Percentiles rank a stretch among this genome's conserved stretches.
phyloP scores from a whole-genome alignment of 2,888 invertebrate genomes.

The Zaprionus obscuricornis region DNA sequence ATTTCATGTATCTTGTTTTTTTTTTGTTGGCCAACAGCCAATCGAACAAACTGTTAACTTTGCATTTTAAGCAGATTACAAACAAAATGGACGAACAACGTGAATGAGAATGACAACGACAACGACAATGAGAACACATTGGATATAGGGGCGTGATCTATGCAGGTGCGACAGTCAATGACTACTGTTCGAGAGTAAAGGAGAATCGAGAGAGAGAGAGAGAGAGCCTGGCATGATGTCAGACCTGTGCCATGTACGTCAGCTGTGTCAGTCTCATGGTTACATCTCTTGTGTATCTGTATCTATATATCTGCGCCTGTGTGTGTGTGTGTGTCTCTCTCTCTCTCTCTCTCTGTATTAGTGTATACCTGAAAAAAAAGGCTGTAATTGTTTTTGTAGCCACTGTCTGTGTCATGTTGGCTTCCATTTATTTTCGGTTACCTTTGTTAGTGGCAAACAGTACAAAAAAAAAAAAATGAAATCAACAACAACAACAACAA shows the following conservation, averaged over 20 bases:
- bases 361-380: slow-evolving; percentile 36
- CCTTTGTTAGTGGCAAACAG: slow-evolving; percentile 7
- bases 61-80: slow-evolving; percentile 77
- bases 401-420: slow-evolving; percentile 41
- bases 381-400: slow-evolving; percentile 68
- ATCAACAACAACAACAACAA: not conserved
- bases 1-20: slow-evolving; percentile 16
- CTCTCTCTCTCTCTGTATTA: too few species aligned
- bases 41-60: slow-evolving; percentile 71
- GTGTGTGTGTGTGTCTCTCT: slow-evolving; percentile 2
- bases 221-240: slow-evolving; percentile 44
- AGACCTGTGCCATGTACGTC: slow-evolving; percentile 37
- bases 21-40: slow-evolving; percentile 54
- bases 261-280: slow-evolving; percentile 28
- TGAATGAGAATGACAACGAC: slow-evolving; percentile 3
- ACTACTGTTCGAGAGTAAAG: too few species aligned
- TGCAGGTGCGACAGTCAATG: slow-evolving; percentile 37
- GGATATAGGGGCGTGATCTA: slow-evolving; percentile 23
- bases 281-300: not conserved
- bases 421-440: slow-evolving; percentile 56
- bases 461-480: too few species aligned
- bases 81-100: slow-evolving; percentile 46
- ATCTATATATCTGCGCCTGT: not conserved
- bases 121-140: not conserved
- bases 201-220: too few species aligned